Evolutionary conservation across 2,888 invertebrate genomes (phyloP).

Genomic region (Drosophila monieri): DNA sequence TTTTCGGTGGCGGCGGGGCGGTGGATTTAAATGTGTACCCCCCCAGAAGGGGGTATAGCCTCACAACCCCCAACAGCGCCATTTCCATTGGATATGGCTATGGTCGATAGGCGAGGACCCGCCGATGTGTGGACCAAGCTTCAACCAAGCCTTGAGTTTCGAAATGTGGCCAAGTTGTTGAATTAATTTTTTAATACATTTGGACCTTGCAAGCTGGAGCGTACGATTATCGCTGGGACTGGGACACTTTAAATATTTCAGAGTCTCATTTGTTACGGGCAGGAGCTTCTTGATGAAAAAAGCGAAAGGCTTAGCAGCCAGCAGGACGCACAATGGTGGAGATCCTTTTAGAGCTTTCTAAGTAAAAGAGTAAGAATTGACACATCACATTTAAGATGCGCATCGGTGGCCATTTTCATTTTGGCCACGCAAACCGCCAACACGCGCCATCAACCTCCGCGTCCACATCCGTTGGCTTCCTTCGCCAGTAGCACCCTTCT

Average conservation of each 20-base stretch:
- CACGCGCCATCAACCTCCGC: constrained; percentile 53
- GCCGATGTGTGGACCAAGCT: background rate
- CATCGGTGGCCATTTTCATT: constrained; percentile 64
- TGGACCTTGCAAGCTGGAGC: background rate
- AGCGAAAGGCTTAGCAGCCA: constrained; percentile 53
- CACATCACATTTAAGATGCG: constrained; percentile 64
- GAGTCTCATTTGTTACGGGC: background rate
- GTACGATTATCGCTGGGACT: background rate
- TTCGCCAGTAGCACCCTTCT: background rate
- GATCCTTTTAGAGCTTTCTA: constrained; percentile 1
- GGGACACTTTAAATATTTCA: background rate
- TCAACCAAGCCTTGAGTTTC: background rate
- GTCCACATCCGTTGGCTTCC: constrained; percentile 6
- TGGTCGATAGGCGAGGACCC: background rate
- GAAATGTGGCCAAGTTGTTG: background rate
- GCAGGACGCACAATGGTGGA: constrained; percentile 57
- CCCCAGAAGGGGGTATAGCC: background rate
- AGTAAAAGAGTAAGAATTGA: constrained; percentile 61
- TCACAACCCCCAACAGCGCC: constrained; percentile 1
- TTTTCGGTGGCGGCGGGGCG: constrained; percentile 11
- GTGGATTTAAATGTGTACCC: background rate
- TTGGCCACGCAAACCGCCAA: constrained; percentile 60
- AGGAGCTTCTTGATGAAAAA: constrained; percentile 7
- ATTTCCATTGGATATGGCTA: constrained; percentile 10
- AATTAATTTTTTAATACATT: background rate